These are phyloP conservation scores for Brachylomia viminalis DNA, from an alignment of 2,888 invertebrate species.

Conservation along the genomic window DNA sequence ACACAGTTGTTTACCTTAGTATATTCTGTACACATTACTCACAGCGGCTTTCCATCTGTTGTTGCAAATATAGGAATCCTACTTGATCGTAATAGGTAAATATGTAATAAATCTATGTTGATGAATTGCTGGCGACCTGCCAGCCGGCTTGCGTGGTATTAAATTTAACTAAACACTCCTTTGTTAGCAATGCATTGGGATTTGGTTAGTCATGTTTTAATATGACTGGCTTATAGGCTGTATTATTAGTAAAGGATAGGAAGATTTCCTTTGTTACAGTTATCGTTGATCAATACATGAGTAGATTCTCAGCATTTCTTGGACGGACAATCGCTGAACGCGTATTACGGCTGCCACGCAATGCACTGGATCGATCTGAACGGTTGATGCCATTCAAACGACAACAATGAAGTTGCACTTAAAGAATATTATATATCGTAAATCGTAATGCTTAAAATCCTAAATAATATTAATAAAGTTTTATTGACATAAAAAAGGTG, in stretches of 20 bases:
- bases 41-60: constrained; percentile 15
- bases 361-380: too few species aligned
- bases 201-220: constrained; percentile 7
- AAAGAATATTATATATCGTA: too few species aligned
- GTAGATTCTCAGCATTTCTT: neutral
- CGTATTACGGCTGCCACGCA: neutral
- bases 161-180: constrained; percentile 18
- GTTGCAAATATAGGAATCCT: constrained; percentile 21
- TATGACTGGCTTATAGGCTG: constrained; percentile 13
- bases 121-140: constrained; percentile 41
- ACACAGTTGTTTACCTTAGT: constrained; percentile 26
- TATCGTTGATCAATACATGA: neutral
- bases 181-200: constrained; percentile 25
- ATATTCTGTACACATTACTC: neutral
- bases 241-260: constrained; percentile 6
- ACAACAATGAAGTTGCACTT: too few species aligned
- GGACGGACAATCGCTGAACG: neutral
- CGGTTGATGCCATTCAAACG: too few species aligned
- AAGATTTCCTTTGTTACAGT: neutral
- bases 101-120: constrained; percentile 42
- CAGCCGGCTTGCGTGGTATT: constrained; percentile 18
- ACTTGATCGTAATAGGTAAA: constrained; percentile 37
- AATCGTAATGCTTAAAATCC: too few species aligned
- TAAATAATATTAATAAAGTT: too few species aligned
- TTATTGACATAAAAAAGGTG: too few species aligned